Evolutionary conservation across 1,140 invertebrate species (phyloP), one percentile per base, ranked within the genome.

Genomic region (Campoletis sonorensis): DNA sequence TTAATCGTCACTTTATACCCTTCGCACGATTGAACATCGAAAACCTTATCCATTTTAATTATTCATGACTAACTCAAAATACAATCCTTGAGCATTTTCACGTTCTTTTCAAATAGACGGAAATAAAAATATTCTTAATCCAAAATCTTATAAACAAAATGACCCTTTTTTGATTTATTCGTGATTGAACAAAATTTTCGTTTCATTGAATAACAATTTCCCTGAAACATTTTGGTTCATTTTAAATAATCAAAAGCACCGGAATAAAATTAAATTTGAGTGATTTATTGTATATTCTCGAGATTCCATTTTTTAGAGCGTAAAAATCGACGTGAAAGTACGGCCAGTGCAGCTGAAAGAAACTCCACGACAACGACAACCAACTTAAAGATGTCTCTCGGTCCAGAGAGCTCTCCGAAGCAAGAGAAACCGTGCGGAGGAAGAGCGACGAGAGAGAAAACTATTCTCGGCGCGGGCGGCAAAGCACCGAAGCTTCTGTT

Each of bases 31-130:
- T 23, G 21, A 30, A n/a, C 26, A 10, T 1, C 21, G 5, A 64
- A 26, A 27, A 7, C n/a, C 40, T 86, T 86, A 83, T 81, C 84
- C 84, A 88, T 87, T 88, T 87, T 87, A 86, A 87, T 86, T 85
- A 84, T 75, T 30, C 23, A 64, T 64, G 18, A 18, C 8, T 21
- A 7, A 7, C 54, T 18, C 21, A 1, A 45, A 45, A 23, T 58
- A 21, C 18, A 10, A 58, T 58, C 18, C 54, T 58, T 10, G 4
- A 27, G n/a, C n/a, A 23, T 64, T 64, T 26, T 7, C 21, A 27
- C 11, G n/a, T 4, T 64, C 3, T 45, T 45, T 45, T 13, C 40
- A 3, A 45, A 1, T 45, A 11, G 11, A 45, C 13, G 40, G 11
- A 45, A 45, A 33, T 4, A 33, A 33, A 33, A 33, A 33, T 7